Conservation (phyloP, 2,113 vertebrate genomes). For the Eubucco bourcierii region DNA sequence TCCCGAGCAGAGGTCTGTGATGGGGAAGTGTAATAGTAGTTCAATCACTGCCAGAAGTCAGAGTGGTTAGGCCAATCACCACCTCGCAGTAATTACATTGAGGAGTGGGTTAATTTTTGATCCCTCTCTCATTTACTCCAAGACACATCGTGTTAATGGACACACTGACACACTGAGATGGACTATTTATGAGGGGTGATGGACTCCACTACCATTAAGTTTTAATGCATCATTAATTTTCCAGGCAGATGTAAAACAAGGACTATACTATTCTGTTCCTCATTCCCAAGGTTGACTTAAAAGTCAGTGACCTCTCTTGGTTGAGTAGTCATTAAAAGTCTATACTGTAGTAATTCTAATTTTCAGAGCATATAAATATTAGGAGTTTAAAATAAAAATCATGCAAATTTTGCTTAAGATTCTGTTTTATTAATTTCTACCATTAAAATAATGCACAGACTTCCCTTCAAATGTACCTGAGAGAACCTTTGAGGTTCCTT, state of each 20-base stretch:
- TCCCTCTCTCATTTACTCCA: constrained; percentile 25
- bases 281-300: constrained; percentile 51
- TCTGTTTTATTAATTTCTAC: not conserved
- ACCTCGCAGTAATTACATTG: not conserved
- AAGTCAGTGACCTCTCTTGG: constrained; percentile 46
- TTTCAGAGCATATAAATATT: constrained; percentile 47
- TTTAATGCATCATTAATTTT: constrained; percentile 69
- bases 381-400: not conserved
- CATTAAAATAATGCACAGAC: not conserved
- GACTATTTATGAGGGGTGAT: constrained; percentile 44
- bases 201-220: constrained; percentile 41
- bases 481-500: not conserved
- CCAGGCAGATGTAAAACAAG: constrained; percentile 45
- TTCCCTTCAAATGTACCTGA: not conserved
- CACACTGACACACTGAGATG: constrained; percentile 41
- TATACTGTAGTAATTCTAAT: constrained; percentile 31
- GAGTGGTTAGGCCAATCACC: not conserved
- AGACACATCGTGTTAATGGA: constrained; percentile 35
- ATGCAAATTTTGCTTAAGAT: not conserved
- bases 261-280: constrained; percentile 15
- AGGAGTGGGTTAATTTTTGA: constrained; percentile 55
- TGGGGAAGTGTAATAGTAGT: not conserved
- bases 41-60: not conserved
- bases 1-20: not conserved
- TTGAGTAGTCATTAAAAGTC: constrained; percentile 51